These are phyloP conservation scores for Drosophila obscura DNA, from an alignment of 1,140 invertebrate species.

Conservation along the genomic window DNA sequence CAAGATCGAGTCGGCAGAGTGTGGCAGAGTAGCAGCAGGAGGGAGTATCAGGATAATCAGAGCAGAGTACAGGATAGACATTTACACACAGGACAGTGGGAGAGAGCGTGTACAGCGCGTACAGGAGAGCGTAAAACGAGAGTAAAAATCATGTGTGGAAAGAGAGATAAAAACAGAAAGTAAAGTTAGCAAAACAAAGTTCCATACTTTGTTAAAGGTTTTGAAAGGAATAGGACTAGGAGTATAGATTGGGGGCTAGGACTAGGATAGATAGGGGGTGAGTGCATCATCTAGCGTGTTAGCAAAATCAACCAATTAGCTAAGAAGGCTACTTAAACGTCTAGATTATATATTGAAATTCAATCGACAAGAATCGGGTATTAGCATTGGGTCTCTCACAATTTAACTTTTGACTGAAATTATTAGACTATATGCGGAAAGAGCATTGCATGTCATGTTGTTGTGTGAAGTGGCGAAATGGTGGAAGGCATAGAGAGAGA, in stretches of 20 bases:
- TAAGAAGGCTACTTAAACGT: conserved; percentile 1
- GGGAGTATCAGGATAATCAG: no score
- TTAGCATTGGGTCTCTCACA: conserved; percentile 4
- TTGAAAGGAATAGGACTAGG: neutral
- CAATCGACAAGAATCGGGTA: neutral
- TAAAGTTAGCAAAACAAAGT: conserved; percentile 57
- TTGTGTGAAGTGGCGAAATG: neutral
- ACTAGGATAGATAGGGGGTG: neutral
- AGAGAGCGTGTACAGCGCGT: conserved; percentile 11
- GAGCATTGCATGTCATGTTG: neutral
- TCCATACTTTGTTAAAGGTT: conserved; percentile 1
- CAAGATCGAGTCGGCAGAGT: no score
- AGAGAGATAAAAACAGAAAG: conserved; percentile 60
- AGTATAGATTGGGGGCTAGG: neutral
- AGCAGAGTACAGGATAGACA: conserved; percentile 26
- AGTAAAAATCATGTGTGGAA: conserved; percentile 11
- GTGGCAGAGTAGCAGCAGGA: no score
- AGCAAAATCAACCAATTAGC: conserved; percentile 38
- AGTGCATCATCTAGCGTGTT: conserved; percentile 10
- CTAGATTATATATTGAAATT: conserved; percentile 4
- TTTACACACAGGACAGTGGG: conserved; percentile 26
- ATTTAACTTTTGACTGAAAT: neutral
- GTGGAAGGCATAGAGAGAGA: no score
- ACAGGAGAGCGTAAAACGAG: conserved; percentile 29
- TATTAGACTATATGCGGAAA: conserved; percentile 19